A percentile compares a stretch with the other conserved stretches of the same genome.
These are phyloP conservation scores for Cosmia pyralina DNA, from an alignment of 2,888 invertebrate species.

Conservation along the genomic window DNA sequence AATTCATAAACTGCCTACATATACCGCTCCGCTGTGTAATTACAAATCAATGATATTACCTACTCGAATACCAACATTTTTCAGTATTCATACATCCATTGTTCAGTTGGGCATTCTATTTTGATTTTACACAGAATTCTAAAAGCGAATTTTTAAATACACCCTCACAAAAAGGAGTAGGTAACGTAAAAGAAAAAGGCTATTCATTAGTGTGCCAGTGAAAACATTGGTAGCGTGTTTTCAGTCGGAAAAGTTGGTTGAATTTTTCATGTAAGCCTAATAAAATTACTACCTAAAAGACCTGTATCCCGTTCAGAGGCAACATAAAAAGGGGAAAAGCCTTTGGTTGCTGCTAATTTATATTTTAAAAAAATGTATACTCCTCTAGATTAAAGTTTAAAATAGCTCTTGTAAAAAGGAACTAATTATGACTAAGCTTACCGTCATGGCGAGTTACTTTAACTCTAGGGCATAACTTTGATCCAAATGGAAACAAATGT, in stretches of 20 bases:
- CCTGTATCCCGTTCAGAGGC: slow-evolving; percentile 36
- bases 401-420: neutral
- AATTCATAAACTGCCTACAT: neutral
- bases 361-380: slow-evolving; percentile 3
- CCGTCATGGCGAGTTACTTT: too few relatives aligned
- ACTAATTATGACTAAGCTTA: neutral
- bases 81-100: slow-evolving; percentile 4
- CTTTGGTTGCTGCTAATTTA: slow-evolving; percentile 45
- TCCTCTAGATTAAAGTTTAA: neutral
- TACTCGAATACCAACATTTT: neutral
- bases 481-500: too few relatives aligned
- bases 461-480: too few relatives aligned
- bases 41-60: slow-evolving; percentile 2
- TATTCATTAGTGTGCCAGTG: slow-evolving; percentile 65
- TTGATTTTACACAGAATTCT: slow-evolving; percentile 19
- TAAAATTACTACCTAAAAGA: slow-evolving; percentile 62
- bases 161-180: slow-evolving; percentile 27
- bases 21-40: neutral
- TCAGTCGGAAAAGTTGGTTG: slow-evolving; percentile 59
- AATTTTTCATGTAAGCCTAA: slow-evolving; percentile 61
- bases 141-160: slow-evolving; percentile 44
- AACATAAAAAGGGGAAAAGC: slow-evolving; percentile 27
- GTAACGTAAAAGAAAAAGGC: slow-evolving; percentile 59
- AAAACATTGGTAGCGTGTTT: slow-evolving; percentile 62
- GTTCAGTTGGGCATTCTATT: slow-evolving; percentile 13